phyloP scores from a whole-genome alignment of 2,797 vertebrate genomes.

The Xenopus petersii region DNA sequence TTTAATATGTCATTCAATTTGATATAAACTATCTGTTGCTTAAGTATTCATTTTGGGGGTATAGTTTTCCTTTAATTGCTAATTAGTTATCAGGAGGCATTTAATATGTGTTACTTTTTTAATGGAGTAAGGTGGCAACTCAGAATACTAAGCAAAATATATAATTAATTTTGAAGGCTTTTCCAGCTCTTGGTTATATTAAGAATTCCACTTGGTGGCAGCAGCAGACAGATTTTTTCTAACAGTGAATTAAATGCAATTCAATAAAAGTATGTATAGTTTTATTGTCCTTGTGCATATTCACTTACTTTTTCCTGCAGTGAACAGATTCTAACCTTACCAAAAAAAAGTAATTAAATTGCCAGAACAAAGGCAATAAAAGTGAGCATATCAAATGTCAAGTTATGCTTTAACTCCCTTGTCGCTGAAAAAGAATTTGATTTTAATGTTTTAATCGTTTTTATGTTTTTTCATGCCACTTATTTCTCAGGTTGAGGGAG shows the following conservation, averaged over 20 bases:
- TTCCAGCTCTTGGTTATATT: no score
- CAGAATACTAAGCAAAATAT: no score
- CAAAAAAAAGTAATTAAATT: no score
- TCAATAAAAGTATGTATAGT: not conserved
- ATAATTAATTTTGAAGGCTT: no score
- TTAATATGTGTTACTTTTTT: no score
- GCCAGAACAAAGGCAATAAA: not conserved
- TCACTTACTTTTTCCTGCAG: not conserved
- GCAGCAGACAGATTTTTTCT: not conserved
- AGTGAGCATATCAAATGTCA: not conserved
- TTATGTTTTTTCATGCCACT: not conserved
- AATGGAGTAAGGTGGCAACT: no score
- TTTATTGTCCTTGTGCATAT: not conserved
- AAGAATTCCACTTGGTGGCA: conserved; percentile 15
- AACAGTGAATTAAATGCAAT: not conserved
- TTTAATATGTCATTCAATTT: no score
- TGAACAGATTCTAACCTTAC: not conserved
- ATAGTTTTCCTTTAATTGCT: no score
- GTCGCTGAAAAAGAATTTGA: not conserved
- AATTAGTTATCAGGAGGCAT: no score
- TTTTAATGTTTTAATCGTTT: not conserved
- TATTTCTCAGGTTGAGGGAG: not conserved
- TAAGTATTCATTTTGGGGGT: no score
- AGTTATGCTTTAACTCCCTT: not conserved
- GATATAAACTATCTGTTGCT: no score